Percentiles rank a stretch among this genome's conserved stretches.
Conservation (phyloP, 1,140 invertebrate genomes). For the Camponotus vicinus region DNA sequence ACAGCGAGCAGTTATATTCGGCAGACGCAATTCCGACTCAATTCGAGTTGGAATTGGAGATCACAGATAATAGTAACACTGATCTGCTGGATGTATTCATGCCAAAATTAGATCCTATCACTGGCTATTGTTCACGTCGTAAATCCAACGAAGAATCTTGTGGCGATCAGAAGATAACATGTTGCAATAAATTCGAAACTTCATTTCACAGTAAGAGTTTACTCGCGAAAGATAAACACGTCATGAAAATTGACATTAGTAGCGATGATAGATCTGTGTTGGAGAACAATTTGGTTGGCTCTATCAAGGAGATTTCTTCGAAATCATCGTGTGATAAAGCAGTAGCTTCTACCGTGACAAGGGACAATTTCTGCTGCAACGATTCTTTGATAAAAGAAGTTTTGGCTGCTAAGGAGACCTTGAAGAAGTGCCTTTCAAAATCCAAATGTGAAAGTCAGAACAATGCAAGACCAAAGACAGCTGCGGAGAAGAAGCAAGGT, state of each 20-base stretch:
- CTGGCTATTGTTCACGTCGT: not conserved
- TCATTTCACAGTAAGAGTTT: not conserved
- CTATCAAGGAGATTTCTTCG: not conserved
- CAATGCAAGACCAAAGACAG: conserved; percentile 75
- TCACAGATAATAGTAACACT: conserved; percentile 74
- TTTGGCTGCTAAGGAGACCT: conserved; percentile 83
- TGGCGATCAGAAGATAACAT: not conserved
- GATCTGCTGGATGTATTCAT: conserved; percentile 71
- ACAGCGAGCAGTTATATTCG: conserved; percentile 71
- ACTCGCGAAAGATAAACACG: not conserved
- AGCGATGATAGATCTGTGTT: not conserved
- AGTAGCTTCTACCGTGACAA: not conserved
- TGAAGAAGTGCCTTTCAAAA: conserved; percentile 81
- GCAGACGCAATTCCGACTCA: conserved; percentile 80
- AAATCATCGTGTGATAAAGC: not conserved
- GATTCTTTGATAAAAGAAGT: conserved; percentile 83
- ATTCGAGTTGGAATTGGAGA: conserved; percentile 80
- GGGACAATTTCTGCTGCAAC: conserved; percentile 61
- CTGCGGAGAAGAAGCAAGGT: conserved; percentile 78
- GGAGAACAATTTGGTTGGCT: not conserved
- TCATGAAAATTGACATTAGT: not conserved
- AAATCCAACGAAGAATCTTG: not conserved
- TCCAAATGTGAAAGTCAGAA: conserved; percentile 48
- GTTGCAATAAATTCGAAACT: not conserved
- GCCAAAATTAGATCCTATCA: conserved; percentile 52